Evolutionary conservation across 2,797 vertebrate species (phyloP), one percentile per base, ranked within the genome.

Genomic region (Liasis olivaceus): DNA sequence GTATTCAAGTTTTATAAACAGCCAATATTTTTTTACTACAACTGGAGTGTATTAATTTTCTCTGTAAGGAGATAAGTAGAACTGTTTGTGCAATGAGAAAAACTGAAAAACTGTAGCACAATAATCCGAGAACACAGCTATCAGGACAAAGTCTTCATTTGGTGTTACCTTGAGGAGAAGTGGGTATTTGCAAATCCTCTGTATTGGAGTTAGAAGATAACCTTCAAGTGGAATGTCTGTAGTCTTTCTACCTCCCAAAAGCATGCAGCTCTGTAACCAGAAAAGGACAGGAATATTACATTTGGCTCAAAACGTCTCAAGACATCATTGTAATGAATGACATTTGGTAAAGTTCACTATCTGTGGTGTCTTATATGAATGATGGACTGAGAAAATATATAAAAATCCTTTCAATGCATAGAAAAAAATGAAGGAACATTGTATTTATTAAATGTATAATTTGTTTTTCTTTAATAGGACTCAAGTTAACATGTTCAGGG

Each of bases 101-200:
- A 36, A 47, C 4, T 93, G 69, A 95, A 93, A 92, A 54, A 64
- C 1, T 60, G 42, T 42, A 93, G 26, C 92, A 72, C 20, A 47
- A 77, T 63, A 56, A 12, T 56, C 6, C 0, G 59, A 90, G 89
- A 94, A 81, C 64, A 90, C 58, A 95, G 81, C 22, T 89, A 81
- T 0, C 5, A 81, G 17, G 17, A 93, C 42, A 95, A 91, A 93
- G 58, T 85, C 36, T 92, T 94, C 69, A 11, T 90, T 91, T 11
- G 5, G 42, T 85, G 92, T 97, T 98, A 99, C 99, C 99, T 99
- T 99, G 42, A 99, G 98, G 85, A 99, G 98, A 85, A 99, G 98
- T 5, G 99, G 99, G 77, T 99, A 99, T 97, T 99, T 99, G 98
- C 99, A 99, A 97, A 99, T 99, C 96, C 99, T 98, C 98, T 99